Evolutionary conservation across 2,113 vertebrate species (phyloP).

Genomic region (Dromiciops gliroides): DNA sequence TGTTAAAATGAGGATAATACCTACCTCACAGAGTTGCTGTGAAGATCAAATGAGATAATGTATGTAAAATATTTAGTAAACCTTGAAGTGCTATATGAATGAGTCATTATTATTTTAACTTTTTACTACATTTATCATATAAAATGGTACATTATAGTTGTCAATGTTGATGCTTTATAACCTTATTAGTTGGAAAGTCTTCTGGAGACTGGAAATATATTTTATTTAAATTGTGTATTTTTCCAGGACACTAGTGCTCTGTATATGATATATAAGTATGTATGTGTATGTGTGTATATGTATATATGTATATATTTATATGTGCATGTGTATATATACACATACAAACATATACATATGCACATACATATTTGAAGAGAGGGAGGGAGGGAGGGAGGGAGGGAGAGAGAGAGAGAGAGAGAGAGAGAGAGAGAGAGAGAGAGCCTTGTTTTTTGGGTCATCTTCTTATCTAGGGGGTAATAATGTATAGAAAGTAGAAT

Average conservation of each 20-base stretch:
- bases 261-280: neutral
- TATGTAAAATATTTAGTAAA: neutral
- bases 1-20: neutral
- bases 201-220: neutral
- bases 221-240: neutral
- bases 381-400: no score
- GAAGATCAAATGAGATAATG: neutral
- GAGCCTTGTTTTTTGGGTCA: neutral
- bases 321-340: no score
- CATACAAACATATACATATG: no score
- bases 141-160: neutral
- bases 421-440: no score
- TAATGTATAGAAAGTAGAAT: neutral
- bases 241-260: neutral
- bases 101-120: neutral
- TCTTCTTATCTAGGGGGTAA: neutral
- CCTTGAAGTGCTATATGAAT: neutral
- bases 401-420: no score
- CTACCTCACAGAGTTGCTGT: neutral
- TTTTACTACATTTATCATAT: neutral
- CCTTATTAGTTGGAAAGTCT: neutral
- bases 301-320: no score
- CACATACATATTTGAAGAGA: no score
- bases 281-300: no score
- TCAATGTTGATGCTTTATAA: neutral